Base-by-base conservation (phyloP, 2,888 invertebrate species). In the Chirona hameri region DNA sequence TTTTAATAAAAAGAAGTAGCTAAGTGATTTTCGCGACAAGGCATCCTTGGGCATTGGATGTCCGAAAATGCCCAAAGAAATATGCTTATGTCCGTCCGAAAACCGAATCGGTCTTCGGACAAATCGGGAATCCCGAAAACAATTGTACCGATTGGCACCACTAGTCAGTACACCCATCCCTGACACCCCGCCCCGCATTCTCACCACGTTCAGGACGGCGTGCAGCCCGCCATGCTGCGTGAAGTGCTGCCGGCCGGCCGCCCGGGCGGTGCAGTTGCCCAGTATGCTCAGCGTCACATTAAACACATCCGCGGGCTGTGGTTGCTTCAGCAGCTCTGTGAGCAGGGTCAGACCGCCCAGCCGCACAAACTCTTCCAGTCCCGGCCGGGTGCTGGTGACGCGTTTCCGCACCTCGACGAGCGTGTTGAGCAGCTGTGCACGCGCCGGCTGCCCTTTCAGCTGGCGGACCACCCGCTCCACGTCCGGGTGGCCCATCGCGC, bases 181-280 rank as follows among this genome's bases (percentile, higher is more conserved):
- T 27, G 18, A 10, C 9, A 27, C 69, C 69, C 69, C 29, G 29
- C 3, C 2, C 29, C 27, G 46, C 48, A 48, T 60, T 2, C 80
- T 27, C 7, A 80, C 80, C 80, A 80, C 52, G 15, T 52, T 80
- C n/a, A 52, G n/a, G 12, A 80, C 80, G 18, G 52, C 80, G 29
- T 80, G 80, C 10, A 80, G 52, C 0, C 80, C 80, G 14, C 80
- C 80, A 27, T 80, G 48, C 14, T 14, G 27, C 3, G 29, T 14
- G 18, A 80, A 52, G 52, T 80, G 29, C 52, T 55, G 52, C 0
- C 80, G 48, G 1, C 80, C 80, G 52, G 80, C 48, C 27, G 80
- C 9, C 29, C 52, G 27, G 5, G 52, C 24, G 3, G 52, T 52
- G 80, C 80, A 80, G 80, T 48, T 55, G 29, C 27, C 80, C 15